Evolutionary conservation across 2,888 invertebrate species (phyloP).

Genomic region (Clitarchus hookeri): DNA sequence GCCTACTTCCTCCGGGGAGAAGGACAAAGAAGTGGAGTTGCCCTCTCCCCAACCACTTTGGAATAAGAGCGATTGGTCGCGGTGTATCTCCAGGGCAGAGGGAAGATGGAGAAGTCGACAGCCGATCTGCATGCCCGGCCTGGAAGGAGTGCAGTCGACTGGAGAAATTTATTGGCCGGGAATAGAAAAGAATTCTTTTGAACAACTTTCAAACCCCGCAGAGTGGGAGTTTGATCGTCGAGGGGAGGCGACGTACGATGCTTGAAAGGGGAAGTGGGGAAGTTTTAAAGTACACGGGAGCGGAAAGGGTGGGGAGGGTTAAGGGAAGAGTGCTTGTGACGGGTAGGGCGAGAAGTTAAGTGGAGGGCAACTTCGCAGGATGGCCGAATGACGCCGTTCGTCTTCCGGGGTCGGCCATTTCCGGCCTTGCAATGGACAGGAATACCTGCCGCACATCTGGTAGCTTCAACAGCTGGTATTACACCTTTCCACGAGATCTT

Average conservation of each 20-base stretch:
- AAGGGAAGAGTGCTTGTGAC: neutral
- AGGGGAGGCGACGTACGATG: neutral
- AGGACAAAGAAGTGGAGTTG: neutral
- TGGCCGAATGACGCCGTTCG: constrained; percentile 3
- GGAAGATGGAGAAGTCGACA: constrained; percentile 6
- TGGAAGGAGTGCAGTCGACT: constrained; percentile 29
- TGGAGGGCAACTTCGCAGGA: constrained; percentile 14
- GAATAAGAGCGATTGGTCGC: neutral
- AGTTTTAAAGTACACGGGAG: neutral
- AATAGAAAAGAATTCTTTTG: constrained; percentile 26
- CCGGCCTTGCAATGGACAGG: neutral
- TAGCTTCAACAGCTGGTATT: too few species aligned
- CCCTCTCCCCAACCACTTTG: neutral
- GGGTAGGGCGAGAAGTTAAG: constrained; percentile 14
- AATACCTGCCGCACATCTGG: neutral
- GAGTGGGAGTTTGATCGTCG: neutral
- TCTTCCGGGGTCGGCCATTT: constrained; percentile 1
- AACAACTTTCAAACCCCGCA: constrained; percentile 16
- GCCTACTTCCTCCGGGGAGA: neutral
- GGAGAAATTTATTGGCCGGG: constrained; percentile 33
- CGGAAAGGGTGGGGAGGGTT: neutral
- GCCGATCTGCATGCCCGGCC: constrained; percentile 11
- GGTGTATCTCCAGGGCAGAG: neutral
- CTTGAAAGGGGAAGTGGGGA: too few species aligned
- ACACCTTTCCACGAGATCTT: too few species aligned